phyloP scores from a whole-genome alignment of 2,888 invertebrate species.

The Meliscaeva auricollis region DNA sequence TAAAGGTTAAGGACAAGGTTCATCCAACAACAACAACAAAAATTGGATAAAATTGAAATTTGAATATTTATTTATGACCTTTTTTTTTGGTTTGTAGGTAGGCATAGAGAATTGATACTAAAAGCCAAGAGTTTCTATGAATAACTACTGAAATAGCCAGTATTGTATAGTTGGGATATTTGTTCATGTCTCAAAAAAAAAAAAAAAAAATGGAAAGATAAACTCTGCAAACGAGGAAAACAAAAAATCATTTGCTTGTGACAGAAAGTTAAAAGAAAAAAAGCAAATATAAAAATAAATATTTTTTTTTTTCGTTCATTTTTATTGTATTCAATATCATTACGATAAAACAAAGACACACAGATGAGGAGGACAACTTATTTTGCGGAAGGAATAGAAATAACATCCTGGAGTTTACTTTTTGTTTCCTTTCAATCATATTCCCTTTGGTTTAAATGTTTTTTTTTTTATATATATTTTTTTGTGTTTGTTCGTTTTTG shows the following conservation, averaged over 20 bases:
- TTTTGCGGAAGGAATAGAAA: conserved; percentile 57
- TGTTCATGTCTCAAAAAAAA: background rate
- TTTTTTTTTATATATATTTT: background rate
- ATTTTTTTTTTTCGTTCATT: conserved; percentile 1
- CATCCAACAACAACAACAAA: background rate
- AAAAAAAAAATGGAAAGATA: conserved; percentile 14
- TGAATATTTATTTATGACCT: conserved; percentile 56
- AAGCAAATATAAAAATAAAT: background rate
- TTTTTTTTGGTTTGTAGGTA: background rate
- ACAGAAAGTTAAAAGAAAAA: conserved; percentile 17
- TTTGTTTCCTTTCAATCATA: conserved; percentile 67
- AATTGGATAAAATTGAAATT: conserved; percentile 55
- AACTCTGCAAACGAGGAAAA: conserved; percentile 14
- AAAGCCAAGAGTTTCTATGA: background rate
- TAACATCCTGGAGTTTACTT: conserved; percentile 67
- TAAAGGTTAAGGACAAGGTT: conserved; percentile 54
- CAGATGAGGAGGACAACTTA: conserved; percentile 41
- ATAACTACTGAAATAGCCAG: conserved; percentile 18
- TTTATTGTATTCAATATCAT: conserved; percentile 61
- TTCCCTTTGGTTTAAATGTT: conserved; percentile 23
- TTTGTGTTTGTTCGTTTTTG: conserved; percentile 3
- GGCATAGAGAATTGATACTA: background rate
- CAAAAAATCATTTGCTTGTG: conserved; percentile 20
- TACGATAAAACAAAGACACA: conserved; percentile 41
- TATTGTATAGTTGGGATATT: conserved; percentile 18